Base-by-base conservation (phyloP, 1,140 invertebrate species). In the Sarcophaga peregrina region DNA sequence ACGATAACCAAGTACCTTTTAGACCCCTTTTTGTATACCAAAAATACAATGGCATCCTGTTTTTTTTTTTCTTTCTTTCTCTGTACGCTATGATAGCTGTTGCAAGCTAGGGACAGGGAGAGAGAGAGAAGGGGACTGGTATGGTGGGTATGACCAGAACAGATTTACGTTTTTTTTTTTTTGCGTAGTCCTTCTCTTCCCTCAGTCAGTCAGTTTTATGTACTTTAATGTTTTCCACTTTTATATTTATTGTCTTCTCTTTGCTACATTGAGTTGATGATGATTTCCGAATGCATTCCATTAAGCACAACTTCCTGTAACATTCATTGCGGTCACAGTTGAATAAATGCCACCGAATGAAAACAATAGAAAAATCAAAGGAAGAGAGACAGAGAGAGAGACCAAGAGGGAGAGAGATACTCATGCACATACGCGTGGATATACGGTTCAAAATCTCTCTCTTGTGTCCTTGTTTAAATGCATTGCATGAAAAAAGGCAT, bases 231-330 rank as follows among this genome's bases (percentile, higher is more conserved):
- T 76, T 76, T 76, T 76, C 25, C n/a, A 76, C 45, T 46, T 76
- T 50, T 76, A 81, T 81, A 72, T 78, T 78, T 78, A 78, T 78
- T 78, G 47, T 78, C 75, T 78, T 78, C 48, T 72, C 17, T 78
- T 78, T 25, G 75, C 75, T 47, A 78, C 75, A 78, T 78, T 78
- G 75, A 78, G 75, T 78, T 78, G 75, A 78, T 81, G 80, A 81
- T 81, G 80, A 81, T 81, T 81, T 81, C 80, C 80, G 80, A 81
- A 58, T 81, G 58, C 80, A 81, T 81, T 81, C 58, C 80, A 81
- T 81, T 81, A 81, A 62, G 54, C 80, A 81, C 58, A 62, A 81
- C 80, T 81, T 81, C 80, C 80, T 54, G 45, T 58, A 46, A 81
- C 75, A 62, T 81, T 81, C 58, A 81, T 81, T 81, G 80, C 45